These are phyloP conservation scores for Drosophila leontia DNA, from an alignment of 1,140 invertebrate species.

Conservation along the genomic window DNA sequence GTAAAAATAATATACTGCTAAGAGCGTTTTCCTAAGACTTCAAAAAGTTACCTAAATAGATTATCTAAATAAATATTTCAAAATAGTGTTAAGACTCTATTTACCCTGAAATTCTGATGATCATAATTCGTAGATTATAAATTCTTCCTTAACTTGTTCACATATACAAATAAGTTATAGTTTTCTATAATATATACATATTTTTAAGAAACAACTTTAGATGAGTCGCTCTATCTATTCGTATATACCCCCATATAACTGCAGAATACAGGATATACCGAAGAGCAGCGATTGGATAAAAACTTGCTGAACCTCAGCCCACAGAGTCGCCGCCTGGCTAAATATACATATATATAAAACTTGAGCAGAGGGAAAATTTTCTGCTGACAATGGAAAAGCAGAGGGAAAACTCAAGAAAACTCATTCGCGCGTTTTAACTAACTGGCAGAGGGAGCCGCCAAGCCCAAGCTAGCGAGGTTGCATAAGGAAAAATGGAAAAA, in stretches of 20 bases:
- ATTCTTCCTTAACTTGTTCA: too few species aligned
- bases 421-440: constrained; percentile 82
- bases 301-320: constrained; percentile 70
- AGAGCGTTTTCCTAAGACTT: background rate
- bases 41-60: background rate
- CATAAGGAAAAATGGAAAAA: constrained; percentile 59
- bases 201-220: background rate
- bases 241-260: background rate
- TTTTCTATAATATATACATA: too few species aligned
- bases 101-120: background rate
- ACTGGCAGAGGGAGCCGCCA: constrained; percentile 51
- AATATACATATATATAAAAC: constrained; percentile 54
- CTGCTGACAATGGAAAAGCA: constrained; percentile 59
- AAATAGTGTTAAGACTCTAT: background rate
- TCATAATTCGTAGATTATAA: background rate
- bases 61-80: background rate
- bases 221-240: background rate
- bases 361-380: constrained; percentile 66
- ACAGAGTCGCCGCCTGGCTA: constrained; percentile 55
- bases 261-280: constrained; percentile 15
- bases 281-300: constrained; percentile 51
- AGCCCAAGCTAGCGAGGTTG: constrained; percentile 8
- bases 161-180: too few species aligned
- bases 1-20: background rate
- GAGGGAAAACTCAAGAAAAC: constrained; percentile 70